phyloP scores from a whole-genome alignment of 2,888 invertebrate species.

The Agrenia bidenticulata region DNA sequence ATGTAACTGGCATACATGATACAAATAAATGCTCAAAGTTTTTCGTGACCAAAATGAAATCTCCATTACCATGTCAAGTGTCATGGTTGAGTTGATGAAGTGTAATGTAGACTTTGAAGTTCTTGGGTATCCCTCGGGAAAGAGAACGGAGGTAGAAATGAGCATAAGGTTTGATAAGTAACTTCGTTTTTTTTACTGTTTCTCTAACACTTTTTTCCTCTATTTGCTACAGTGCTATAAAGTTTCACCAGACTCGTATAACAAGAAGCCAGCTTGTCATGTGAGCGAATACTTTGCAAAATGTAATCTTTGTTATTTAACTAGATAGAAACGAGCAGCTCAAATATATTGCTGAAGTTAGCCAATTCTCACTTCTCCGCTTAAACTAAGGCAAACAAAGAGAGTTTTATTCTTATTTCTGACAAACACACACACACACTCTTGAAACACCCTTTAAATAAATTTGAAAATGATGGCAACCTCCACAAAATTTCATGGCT shows the following conservation, averaged over 20 bases:
- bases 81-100: conserved; percentile 13
- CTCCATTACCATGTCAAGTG: conserved; percentile 16
- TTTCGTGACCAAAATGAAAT: conserved; percentile 10
- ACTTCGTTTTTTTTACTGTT: too few species aligned
- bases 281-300: too few species aligned
- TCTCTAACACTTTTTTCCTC: too few species aligned
- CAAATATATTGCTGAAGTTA: conserved; percentile 19
- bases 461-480: not conserved
- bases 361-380: conserved; percentile 6
- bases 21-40: not conserved
- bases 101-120: conserved; percentile 7
- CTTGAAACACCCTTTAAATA: not conserved
- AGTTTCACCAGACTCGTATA: too few species aligned
- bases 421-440: not conserved
- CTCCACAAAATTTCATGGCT: conserved; percentile 6
- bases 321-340: too few species aligned
- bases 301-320: too few species aligned
- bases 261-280: too few species aligned
- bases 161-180: too few species aligned
- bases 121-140: not conserved
- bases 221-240: too few species aligned
- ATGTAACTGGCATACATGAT: not conserved
- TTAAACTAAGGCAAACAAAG: not conserved
- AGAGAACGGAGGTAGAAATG: too few species aligned
- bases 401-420: not conserved